A percentile compares a stretch with the other conserved stretches of the same genome.
phyloP scores from a whole-genome alignment of 2,113 vertebrate species.

The Synodontis membranacea region DNA sequence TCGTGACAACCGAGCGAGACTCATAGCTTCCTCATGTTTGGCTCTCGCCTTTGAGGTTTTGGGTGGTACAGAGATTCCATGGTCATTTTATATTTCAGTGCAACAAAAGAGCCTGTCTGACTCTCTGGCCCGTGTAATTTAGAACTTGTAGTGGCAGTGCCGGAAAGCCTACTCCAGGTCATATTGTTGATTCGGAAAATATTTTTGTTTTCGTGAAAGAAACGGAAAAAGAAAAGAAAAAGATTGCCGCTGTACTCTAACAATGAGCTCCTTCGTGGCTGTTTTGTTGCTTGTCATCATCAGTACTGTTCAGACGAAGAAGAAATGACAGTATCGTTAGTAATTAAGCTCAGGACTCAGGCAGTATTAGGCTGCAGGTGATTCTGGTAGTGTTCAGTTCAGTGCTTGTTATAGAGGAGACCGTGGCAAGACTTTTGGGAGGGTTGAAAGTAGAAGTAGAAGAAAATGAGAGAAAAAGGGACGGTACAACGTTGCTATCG shows the following conservation, averaged over 20 bases:
- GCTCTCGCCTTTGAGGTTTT: neutral
- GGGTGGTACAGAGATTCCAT: constrained; percentile 1
- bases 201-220: neutral
- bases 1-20: neutral
- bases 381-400: constrained; percentile 25
- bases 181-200: constrained; percentile 20
- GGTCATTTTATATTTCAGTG: constrained; percentile 22
- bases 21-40: neutral
- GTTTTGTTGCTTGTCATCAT: constrained; percentile 3
- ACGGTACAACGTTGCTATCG: constrained; percentile 17
- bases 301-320: neutral
- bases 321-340: neutral
- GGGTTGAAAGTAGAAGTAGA: neutral
- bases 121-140: neutral
- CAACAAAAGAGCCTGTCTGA: constrained; percentile 18
- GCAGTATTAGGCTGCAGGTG: neutral
- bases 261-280: neutral
- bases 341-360: constrained; percentile 16
- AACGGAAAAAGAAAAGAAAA: too few relatives aligned
- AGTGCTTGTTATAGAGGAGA: constrained; percentile 30
- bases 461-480: neutral
- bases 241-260: neutral
- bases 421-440: constrained; percentile 14
- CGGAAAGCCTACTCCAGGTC: neutral
- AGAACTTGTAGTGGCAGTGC: neutral